phyloP scores from a whole-genome alignment of 2,888 invertebrate species.

The Helleia helle region DNA sequence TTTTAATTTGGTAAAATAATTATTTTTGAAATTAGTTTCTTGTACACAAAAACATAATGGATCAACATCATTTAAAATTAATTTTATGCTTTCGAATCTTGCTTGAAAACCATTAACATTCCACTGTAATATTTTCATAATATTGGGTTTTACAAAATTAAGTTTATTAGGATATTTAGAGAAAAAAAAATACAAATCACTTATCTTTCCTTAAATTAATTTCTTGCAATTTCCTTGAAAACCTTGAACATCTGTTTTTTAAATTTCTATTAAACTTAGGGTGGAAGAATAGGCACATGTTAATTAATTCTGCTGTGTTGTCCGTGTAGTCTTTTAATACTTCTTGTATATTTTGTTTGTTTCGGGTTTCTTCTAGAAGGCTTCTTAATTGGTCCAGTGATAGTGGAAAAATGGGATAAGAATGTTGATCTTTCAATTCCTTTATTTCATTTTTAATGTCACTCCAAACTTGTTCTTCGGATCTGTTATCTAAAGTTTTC shows the following conservation, averaged over 20 bases:
- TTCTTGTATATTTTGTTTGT: neutral
- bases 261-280: neutral
- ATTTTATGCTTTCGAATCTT: neutral
- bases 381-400: neutral
- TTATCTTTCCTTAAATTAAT: too few relatives aligned
- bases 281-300: neutral
- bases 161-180: neutral
- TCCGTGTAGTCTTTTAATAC: neutral
- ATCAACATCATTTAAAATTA: too few relatives aligned
- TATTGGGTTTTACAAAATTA: neutral
- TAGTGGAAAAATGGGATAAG: too few relatives aligned
- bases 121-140: conserved; percentile 7
- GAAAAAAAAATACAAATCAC: neutral
- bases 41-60: neutral
- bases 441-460: neutral
- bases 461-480: neutral
- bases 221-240: neutral
- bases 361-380: neutral
- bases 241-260: neutral
- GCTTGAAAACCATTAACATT: neutral
- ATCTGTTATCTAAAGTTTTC: neutral
- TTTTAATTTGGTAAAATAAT: neutral
- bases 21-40: neutral
- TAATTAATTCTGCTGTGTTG: neutral
- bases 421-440: too few relatives aligned